A percentile compares a stretch with the other conserved stretches of the same genome.
phyloP scores from a whole-genome alignment of 2,888 invertebrate species.

The Acrobasis repandana region DNA sequence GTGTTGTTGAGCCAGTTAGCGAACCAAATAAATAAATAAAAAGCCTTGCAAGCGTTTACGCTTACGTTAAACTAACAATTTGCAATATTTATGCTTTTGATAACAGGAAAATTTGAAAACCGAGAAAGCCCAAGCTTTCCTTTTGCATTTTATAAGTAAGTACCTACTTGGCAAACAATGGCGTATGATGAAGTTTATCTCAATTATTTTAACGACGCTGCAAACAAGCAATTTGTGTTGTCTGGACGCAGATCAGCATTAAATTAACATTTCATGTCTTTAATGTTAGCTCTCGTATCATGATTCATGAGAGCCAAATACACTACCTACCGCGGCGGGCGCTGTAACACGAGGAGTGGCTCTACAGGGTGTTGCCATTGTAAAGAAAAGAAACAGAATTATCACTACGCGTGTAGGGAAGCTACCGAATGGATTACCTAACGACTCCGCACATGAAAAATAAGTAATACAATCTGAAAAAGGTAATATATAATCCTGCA shows the following conservation, averaged over 20 bases:
- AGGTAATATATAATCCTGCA: too few species aligned
- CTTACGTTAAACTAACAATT: too few species aligned
- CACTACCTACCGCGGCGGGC: conserved; percentile 6
- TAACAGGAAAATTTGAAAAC: background rate
- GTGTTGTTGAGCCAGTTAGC: too few species aligned
- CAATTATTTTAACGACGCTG: conserved; percentile 15
- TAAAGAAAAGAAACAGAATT: background rate
- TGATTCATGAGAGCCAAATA: background rate
- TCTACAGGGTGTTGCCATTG: background rate
- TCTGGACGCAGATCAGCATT: conserved; percentile 10
- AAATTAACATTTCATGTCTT: conserved; percentile 18
- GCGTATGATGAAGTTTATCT: conserved; percentile 10
- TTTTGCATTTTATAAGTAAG: background rate
- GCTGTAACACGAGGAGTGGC: conserved; percentile 1
- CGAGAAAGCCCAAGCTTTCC: background rate
- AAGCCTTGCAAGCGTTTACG: too few species aligned
- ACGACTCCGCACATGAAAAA: too few species aligned
- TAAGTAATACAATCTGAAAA: too few species aligned
- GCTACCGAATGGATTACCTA: too few species aligned
- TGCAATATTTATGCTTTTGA: too few species aligned
- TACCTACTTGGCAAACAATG: background rate
- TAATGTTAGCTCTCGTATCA: conserved; percentile 2
- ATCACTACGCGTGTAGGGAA: too few species aligned
- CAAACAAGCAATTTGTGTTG: conserved; percentile 15
- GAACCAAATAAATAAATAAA: too few species aligned